Conservation (phyloP, 2,113 vertebrate species). For the Mormyrus iriodes region DNA sequence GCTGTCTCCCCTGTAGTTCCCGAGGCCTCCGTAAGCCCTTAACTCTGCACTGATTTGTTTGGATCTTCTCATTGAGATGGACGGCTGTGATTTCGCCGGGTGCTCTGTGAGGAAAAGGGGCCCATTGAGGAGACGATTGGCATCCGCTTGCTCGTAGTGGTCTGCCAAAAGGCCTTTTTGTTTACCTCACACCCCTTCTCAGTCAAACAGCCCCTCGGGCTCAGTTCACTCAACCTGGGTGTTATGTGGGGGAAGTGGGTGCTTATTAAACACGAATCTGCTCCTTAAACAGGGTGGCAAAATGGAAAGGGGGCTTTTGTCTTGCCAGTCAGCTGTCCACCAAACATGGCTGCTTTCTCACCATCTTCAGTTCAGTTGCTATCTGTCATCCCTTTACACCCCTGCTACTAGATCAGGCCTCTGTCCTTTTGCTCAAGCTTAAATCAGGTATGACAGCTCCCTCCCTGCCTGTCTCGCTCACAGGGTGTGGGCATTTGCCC, state of each 20-base stretch:
- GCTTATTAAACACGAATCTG: slow-evolving; percentile 24
- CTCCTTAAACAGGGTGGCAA: not conserved
- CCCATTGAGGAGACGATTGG: slow-evolving; percentile 43
- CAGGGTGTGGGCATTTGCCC: not conserved
- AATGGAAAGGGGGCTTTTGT: not conserved
- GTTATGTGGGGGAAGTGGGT: not conserved
- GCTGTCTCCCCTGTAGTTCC: not conserved
- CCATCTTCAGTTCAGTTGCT: not conserved
- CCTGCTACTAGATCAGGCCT: not conserved
- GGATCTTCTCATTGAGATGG: slow-evolving; percentile 33
- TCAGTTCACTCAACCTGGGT: slow-evolving; percentile 21
- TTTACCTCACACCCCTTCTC: slow-evolving; percentile 6
- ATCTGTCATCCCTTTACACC: not conserved
- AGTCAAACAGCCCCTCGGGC: not conserved
- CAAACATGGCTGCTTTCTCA: not conserved
- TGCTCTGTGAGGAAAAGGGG: slow-evolving; percentile 38
- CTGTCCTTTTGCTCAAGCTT: not conserved
- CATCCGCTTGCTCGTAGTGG: slow-evolving; percentile 35
- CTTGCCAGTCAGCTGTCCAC: not conserved
- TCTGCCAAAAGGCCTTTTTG: slow-evolving; percentile 48
- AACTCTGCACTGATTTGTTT: slow-evolving; percentile 17
- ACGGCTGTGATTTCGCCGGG: slow-evolving; percentile 29
- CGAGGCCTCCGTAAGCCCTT: not conserved
- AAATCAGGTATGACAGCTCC: not conserved
- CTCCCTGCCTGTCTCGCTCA: not conserved